Evolutionary conservation across 2,888 invertebrate species (phyloP).

Genomic region (Protula sp.): DNA sequence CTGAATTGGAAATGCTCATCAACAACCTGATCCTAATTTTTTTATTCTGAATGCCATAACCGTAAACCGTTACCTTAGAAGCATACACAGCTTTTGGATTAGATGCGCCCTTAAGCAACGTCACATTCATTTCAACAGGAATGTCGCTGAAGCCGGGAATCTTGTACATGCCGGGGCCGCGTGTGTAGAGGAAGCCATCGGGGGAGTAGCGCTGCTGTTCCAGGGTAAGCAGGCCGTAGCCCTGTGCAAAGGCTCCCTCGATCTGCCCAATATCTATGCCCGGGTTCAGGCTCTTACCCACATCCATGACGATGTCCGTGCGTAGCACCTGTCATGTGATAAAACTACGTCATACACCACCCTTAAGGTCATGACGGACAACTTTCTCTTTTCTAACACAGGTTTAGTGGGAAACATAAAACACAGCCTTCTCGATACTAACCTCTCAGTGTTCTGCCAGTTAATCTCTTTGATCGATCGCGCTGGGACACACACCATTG

Average conservation of each 20-base stretch:
- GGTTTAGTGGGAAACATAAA: no score
- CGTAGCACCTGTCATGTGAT: conserved; percentile 34
- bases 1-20: no score
- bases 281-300: conserved; percentile 39
- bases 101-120: conserved; percentile 80
- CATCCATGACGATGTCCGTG: conserved; percentile 41
- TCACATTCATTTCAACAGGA: conserved; percentile 86
- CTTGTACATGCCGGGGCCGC: conserved; percentile 70
- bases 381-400: no score
- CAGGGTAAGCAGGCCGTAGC: conserved; percentile 84
- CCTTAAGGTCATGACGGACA: no score
- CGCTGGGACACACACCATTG: no score
- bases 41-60: no score
- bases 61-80: conserved; percentile 70
- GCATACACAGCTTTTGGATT: conserved; percentile 90
- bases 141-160: conserved; percentile 89
- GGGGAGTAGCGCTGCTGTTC: conserved; percentile 87
- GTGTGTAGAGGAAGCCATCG: conserved; percentile 71
- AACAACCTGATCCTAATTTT: no score
- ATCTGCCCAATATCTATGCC: conserved; percentile 42
- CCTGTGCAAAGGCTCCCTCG: conserved; percentile 56
- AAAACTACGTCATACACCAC: no score
- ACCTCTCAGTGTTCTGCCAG: no score
- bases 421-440: no score
- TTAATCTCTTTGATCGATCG: no score